Base-by-base conservation (phyloP, 2,113 vertebrate species). In the Hystrix cristata region DNA sequence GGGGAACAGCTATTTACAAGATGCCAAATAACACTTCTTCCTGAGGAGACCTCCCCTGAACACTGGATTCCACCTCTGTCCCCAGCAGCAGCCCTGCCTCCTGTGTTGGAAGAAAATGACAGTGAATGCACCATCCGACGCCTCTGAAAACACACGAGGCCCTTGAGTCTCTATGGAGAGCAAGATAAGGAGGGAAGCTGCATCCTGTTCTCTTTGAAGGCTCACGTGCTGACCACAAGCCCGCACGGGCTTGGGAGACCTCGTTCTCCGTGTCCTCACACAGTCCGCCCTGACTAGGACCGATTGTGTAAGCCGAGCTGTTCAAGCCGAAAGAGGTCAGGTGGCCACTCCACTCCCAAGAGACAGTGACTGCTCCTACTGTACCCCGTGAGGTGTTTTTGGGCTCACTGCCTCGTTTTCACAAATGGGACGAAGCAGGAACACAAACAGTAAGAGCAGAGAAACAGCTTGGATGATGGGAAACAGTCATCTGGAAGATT, bases 301-400 rank as follows among this genome's bases (percentile, higher is more conserved):
- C 69, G 38, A 51, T 19, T 7, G 21, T 0, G 11, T 38, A 89
- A 90, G 95, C 83, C 53, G 74, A 19, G n/a, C 12, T 95, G 92
- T 91, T 93, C 69, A 5, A 13, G 10, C 76, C 38, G 27, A 82
- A 95, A 64, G 69, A 92, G 74, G 91, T 38, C 95, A 95, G 51
- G 62, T 38, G 59, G 72, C 53, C 43, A 59, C 65, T 21, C 43
- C 13, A 16, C 69, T 60, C 96, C 95, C 90, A 62, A 76, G 69
- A 79, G 84, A 97, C 91, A 2, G 46, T 25, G 27, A 46, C 19
- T 18, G 79, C 87, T 84, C 7, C 67, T 31, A 59, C n/a, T 38
- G 69, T 23, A 60, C 62, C 38, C 51, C 80, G 34, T 15, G 34
- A 87, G 72, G 51, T 83, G 43, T 55, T 46, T 48, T n/a, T 10